phyloP scores from a whole-genome alignment of 2,113 vertebrate species.

The Bagarius yarrelli region DNA sequence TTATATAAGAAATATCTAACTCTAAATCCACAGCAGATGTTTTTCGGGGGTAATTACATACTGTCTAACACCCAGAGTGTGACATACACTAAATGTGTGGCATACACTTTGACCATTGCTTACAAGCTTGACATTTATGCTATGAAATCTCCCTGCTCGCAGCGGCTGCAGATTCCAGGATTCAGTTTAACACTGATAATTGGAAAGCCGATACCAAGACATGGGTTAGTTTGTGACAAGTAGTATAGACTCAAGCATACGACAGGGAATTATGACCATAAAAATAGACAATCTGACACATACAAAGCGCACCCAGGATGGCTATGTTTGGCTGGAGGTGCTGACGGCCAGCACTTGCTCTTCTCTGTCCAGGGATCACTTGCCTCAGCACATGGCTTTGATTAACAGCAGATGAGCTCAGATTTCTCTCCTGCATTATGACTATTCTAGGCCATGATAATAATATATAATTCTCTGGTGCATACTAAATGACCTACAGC shows the following conservation, averaged over 20 bases:
- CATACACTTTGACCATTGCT: conserved; percentile 7
- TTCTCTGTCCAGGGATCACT: conserved; percentile 31
- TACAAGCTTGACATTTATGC: conserved; percentile 23
- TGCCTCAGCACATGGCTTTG: conserved; percentile 23
- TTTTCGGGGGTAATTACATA: conserved; percentile 9
- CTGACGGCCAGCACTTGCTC: conserved; percentile 26
- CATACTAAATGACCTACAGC: conserved; percentile 20
- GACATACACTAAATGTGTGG: conserved; percentile 28
- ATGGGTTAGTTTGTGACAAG: conserved; percentile 45
- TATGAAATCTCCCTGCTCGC: conserved; percentile 26
- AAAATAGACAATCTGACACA: conserved; percentile 50
- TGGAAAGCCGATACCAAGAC: conserved; percentile 50
- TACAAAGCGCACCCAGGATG: conserved; percentile 23
- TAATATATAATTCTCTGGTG: conserved; percentile 19
- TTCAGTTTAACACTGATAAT: conserved; percentile 54
- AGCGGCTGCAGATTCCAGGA: conserved; percentile 23
- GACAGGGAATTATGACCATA: conserved; percentile 35
- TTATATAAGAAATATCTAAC: background rate
- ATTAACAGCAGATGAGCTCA: conserved; percentile 39
- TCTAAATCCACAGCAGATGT: background rate
- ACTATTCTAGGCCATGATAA: conserved; percentile 25
- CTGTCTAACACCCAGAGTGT: conserved; percentile 19
- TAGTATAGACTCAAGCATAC: conserved; percentile 32
- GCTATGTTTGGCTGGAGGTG: conserved; percentile 41
- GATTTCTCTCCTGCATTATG: conserved; percentile 34